Base-by-base conservation (phyloP, 2,888 invertebrate genomes). In the Sisyra nigra region DNA sequence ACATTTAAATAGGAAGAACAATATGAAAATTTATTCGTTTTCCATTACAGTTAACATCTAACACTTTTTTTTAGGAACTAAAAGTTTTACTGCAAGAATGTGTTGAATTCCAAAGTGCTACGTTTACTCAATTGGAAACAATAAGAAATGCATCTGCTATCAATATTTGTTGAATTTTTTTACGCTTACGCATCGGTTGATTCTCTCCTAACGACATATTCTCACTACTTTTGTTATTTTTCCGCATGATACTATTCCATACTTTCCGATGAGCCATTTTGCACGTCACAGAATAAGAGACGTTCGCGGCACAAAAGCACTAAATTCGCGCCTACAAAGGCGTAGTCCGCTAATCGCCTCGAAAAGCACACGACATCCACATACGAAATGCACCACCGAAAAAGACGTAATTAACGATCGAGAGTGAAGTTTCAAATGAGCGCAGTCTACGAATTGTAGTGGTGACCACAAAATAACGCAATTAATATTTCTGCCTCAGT, bases 221-320 rank as follows among this genome's bases (percentile, higher is more conserved):
- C 24, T 24, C 24, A 24, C 24, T 24, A 24, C 24, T 24, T 24
- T 24, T 24, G 7, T 24, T 59, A 48, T 57, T 63, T 38, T 61
- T 58, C 32, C 61, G 54, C 44, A 61, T 53, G 46, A 65, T 57
- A 10, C 61, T 59, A 44, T 58, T 59, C 64, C 63, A 64, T 46
- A 63, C 59, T 45, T 54, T 58, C 41, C 57, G 57, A 48, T 60
- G 62, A 40, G 58, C 60, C 62, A 62, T 63, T 42, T 41, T 36
- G 18, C 3, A 29, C 29, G 34, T 24, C 24, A 24, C 24, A 24
- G 7, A 24, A 24, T 7, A 24, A 7, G 5, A 24, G 5, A 24
- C 24, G 24, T 24, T n/a, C 24, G 24, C 24, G 24, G n/a, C n/a
- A n/a, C n/a, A 4, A 5, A 38, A 11, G 13, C 13, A 15, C 8